These are phyloP conservation scores for Artibeus jamaicensis DNA, from an alignment of 2,797 vertebrate species.

Conservation along the genomic window DNA sequence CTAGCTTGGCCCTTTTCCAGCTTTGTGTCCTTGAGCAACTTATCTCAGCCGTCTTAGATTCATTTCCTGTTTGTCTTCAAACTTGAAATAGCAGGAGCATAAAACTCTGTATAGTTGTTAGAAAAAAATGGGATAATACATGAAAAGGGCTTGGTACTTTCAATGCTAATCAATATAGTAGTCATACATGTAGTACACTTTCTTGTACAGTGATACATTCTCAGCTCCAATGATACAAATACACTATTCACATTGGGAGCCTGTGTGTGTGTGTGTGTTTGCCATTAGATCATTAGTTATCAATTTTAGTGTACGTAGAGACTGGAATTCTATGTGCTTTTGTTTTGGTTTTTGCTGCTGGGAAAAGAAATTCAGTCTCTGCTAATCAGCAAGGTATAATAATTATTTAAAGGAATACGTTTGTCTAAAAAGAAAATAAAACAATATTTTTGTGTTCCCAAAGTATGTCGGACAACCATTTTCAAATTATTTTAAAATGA, in stretches of 20 bases:
- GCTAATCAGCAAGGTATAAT: not conserved
- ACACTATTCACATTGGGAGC: not conserved
- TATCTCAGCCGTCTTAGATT: not conserved
- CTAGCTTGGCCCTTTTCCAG: not conserved
- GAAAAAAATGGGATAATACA: not conserved
- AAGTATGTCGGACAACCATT: not conserved
- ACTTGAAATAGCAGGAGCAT: not conserved
- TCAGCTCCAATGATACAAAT: not conserved
- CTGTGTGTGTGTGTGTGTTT: not conserved
- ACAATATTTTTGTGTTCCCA: not conserved
- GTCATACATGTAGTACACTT: not conserved
- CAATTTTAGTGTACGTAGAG: not conserved
- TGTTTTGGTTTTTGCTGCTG: not conserved
- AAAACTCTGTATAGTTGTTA: not conserved
- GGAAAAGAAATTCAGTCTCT: not conserved
- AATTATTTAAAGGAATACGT: not conserved
- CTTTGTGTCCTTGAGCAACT: not conserved
- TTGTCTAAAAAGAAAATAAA: not conserved
- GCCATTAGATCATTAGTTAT: not conserved
- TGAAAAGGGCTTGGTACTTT: not conserved
- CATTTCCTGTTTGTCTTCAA: not conserved
- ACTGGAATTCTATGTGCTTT: not conserved
- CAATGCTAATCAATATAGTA: not conserved
- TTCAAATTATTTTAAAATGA: not conserved
- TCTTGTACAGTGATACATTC: not conserved